Evolutionary conservation across 1,140 invertebrate species (phyloP).

Genomic region (Diplogasteroides magnus): DNA sequence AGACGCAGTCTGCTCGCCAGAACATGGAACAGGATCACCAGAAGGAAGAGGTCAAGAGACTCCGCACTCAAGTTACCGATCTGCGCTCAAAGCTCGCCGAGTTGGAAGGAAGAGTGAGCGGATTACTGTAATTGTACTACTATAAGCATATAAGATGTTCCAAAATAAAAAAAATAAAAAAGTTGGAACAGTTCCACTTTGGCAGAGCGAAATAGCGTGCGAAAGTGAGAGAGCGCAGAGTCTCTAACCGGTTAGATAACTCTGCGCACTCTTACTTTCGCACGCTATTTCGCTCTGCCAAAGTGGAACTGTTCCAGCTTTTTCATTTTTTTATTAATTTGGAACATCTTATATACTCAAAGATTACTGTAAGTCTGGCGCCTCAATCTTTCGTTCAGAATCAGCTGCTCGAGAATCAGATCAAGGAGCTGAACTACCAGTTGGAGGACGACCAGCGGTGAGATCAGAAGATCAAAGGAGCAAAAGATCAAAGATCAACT

Average conservation of each 20-base stretch:
- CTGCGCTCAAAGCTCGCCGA: constrained; percentile 58
- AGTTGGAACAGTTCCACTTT: too few species aligned
- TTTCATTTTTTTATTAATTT: too few species aligned
- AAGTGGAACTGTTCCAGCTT: too few species aligned
- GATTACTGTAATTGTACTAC: background rate
- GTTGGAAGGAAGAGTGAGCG: constrained; percentile 58
- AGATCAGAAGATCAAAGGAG: background rate
- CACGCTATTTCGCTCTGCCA: too few species aligned
- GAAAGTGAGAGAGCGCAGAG: constrained; percentile 16
- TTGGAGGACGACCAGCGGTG: constrained; percentile 57
- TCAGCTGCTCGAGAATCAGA: constrained; percentile 58
- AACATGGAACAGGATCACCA: constrained; percentile 60
- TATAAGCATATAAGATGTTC: too few species aligned
- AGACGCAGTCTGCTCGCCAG: constrained; percentile 58
- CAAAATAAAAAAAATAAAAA: too few species aligned
- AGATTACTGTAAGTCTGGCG: too few species aligned
- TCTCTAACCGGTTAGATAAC: too few species aligned
- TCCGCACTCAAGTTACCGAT: constrained; percentile 57
- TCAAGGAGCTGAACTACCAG: constrained; percentile 58
- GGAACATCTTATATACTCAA: too few species aligned
- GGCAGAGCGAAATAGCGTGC: background rate
- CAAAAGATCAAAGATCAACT: background rate
- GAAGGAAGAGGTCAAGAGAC: constrained; percentile 59
- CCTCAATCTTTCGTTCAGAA: constrained; percentile 54
- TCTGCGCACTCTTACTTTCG: too few species aligned